Evolutionary conservation across 2,888 invertebrate species (phyloP).

Genomic region (Dioctria rufipes): DNA sequence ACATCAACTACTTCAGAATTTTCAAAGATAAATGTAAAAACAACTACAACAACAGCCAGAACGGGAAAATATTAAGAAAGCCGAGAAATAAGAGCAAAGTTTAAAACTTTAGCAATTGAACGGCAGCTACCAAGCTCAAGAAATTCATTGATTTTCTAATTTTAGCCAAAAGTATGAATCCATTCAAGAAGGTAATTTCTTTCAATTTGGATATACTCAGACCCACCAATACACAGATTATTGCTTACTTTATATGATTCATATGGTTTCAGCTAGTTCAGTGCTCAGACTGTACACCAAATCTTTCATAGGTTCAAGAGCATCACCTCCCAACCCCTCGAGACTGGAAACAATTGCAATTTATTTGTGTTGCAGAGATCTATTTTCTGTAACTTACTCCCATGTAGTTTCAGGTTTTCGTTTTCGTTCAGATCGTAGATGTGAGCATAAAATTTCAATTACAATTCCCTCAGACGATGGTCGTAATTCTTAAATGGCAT

Average conservation of each 20-base stretch:
- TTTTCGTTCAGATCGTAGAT: not conserved
- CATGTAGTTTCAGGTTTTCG: too few relatives aligned
- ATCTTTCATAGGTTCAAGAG: too few relatives aligned
- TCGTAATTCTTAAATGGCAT: not conserved
- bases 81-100: slow-evolving; percentile 9
- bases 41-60: not conserved
- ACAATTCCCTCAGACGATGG: slow-evolving; percentile 21
- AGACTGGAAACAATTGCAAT: slow-evolving; percentile 39
- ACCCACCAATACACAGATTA: too few relatives aligned
- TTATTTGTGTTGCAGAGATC: not conserved
- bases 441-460: slow-evolving; percentile 22
- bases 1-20: slow-evolving; percentile 33
- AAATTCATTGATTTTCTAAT: slow-evolving; percentile 47
- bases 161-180: slow-evolving; percentile 35
- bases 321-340: too few relatives aligned
- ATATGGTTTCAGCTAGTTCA: too few relatives aligned
- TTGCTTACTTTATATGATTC: too few relatives aligned
- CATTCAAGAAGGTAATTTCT: not conserved
- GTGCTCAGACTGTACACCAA: too few relatives aligned
- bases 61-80: too few relatives aligned
- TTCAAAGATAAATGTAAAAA: slow-evolving; percentile 9
- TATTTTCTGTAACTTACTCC: too few relatives aligned
- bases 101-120: slow-evolving; percentile 34
- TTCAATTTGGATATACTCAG: too few relatives aligned
- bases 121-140: slow-evolving; percentile 21